These are phyloP conservation scores for Lethocerus indicus DNA, from an alignment of 1,140 invertebrate species.

Conservation along the genomic window DNA sequence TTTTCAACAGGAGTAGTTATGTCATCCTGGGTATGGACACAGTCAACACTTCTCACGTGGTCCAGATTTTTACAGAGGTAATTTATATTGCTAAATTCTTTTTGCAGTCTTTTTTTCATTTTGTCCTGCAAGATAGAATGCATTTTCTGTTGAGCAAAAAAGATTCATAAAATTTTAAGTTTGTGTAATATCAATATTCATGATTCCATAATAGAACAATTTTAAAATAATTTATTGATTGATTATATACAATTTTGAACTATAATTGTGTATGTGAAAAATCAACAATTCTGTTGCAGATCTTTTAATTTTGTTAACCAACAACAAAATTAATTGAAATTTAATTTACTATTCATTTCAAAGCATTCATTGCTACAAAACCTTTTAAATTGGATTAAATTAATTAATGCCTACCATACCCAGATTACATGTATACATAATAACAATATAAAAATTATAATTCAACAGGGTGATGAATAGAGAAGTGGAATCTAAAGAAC, in stretches of 20 bases:
- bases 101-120: background rate
- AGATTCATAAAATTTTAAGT: too few relatives aligned
- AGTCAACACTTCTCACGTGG: conserved; percentile 66
- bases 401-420: background rate
- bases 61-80: conserved; percentile 65
- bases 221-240: too few relatives aligned
- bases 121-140: background rate
- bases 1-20: conserved; percentile 74
- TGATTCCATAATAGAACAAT: too few relatives aligned
- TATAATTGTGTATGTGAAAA: too few relatives aligned
- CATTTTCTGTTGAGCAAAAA: too few relatives aligned
- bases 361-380: too few relatives aligned
- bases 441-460: conserved; percentile 2
- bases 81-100: conserved; percentile 9
- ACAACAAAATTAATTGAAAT: too few relatives aligned
- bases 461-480: conserved; percentile 28
- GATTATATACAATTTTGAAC: too few relatives aligned
- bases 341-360: too few relatives aligned
- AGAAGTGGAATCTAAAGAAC: conserved; percentile 39
- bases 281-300: too few relatives aligned
- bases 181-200: too few relatives aligned
- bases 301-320: too few relatives aligned
- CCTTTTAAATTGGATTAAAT: background rate
- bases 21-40: conserved; percentile 85
- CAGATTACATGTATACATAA: background rate